Percentiles rank a stretch among this genome's conserved stretches.
Evolutionary conservation across 2,888 invertebrate species (phyloP).

Genomic region (Prosopocoilus inquinatus): DNA sequence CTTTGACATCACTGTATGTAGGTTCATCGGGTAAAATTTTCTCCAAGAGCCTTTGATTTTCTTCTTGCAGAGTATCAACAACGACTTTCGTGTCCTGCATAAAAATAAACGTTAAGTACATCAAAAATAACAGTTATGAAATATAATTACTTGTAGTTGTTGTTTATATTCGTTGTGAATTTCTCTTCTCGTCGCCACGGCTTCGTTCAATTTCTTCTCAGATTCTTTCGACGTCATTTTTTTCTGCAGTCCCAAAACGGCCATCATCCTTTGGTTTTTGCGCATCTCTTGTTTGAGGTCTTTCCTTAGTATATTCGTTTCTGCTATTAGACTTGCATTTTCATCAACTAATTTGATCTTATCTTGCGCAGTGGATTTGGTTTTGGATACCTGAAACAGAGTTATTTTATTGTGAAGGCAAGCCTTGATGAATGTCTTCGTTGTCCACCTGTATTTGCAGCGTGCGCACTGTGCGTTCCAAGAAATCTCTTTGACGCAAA

Average conservation of each 20-base stretch:
- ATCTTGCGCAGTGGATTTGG: conserved; percentile 40
- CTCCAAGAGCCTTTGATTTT: conserved; percentile 31
- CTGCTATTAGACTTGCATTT: conserved; percentile 72
- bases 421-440: not conserved
- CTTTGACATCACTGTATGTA: too few species aligned
- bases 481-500: conserved; percentile 76
- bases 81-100: not conserved
- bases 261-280: conserved; percentile 71
- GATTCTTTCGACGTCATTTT: conserved; percentile 61
- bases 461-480: conserved; percentile 66
- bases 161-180: conserved; percentile 58
- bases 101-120: conserved; percentile 37
- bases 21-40: conserved; percentile 31
- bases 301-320: conserved; percentile 72
- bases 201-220: conserved; percentile 62
- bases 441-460: conserved; percentile 48
- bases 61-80: conserved; percentile 7
- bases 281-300: conserved; percentile 66
- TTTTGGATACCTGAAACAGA: conserved; percentile 44
- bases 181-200: conserved; percentile 60
- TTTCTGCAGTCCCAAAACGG: conserved; percentile 63
- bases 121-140: conserved; percentile 30
- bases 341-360: conserved; percentile 58
- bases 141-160: conserved; percentile 50
- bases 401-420: not conserved